A percentile compares a stretch with the other conserved stretches of the same genome.
Evolutionary conservation across 2,113 vertebrate genomes (phyloP).

Genomic region (Choloepus hoffmanni): DNA sequence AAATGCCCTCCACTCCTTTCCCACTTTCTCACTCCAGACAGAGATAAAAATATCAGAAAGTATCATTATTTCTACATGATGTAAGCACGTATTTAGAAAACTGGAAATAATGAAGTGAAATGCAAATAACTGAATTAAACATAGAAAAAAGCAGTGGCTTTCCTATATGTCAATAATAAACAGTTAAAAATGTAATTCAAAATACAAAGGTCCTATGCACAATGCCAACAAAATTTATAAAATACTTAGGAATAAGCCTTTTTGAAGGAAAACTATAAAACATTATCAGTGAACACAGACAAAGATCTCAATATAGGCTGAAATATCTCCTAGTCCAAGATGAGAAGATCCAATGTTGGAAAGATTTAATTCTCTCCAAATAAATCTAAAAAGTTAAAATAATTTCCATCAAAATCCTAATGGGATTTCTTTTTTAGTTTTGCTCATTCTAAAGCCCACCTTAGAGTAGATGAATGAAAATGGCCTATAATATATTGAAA

Average conservation of each 20-base stretch:
- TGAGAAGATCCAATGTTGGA: not conserved
- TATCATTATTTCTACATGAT: not conserved
- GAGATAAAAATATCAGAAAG: not conserved
- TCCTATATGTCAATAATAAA: not conserved
- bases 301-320: not conserved
- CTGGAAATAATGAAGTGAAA: conserved; percentile 9
- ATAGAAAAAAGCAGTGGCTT: not conserved
- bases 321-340: not conserved
- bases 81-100: conserved; percentile 35
- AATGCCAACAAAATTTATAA: conserved; percentile 13
- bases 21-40: not conserved
- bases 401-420: not conserved
- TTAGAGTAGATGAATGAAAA: not conserved
- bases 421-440: not conserved
- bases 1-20: not conserved
- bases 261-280: conserved; percentile 49
- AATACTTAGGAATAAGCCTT: not conserved
- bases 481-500: not conserved
- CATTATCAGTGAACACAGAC: not conserved
- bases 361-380: not conserved
- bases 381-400: conserved; percentile 40
- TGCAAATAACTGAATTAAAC: not conserved
- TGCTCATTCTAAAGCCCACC: not conserved
- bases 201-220: conserved; percentile 12
- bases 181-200: conserved; percentile 38